Evolutionary conservation across 2,888 invertebrate genomes (phyloP).

Genomic region (Artemia sinica): DNA sequence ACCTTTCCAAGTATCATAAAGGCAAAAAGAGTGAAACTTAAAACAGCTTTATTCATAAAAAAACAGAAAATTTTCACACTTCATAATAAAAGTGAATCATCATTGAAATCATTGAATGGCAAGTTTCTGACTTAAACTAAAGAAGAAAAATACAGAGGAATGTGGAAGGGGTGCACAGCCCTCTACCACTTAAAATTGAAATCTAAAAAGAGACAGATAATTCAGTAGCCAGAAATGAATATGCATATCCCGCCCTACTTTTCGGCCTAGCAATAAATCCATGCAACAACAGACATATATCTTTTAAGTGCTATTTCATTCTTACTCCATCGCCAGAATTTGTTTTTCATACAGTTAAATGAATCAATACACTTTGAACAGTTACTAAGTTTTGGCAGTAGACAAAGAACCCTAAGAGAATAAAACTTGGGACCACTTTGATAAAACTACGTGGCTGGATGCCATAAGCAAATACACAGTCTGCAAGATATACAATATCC

Average conservation of each 20-base stretch:
- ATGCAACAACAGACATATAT: not conserved
- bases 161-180: no score
- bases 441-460: not conserved
- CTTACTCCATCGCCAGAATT: not conserved
- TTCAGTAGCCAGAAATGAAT: not conserved
- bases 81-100: no score
- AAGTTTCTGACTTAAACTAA: no score
- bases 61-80: no score
- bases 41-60: no score
- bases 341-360: not conserved
- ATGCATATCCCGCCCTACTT: not conserved
- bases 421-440: not conserved
- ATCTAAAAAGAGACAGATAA: no score
- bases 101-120: no score
- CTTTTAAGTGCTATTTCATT: not conserved
- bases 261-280: not conserved
- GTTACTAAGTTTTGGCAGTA: not conserved
- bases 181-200: no score
- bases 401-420: not conserved
- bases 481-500: not conserved
- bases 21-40: no score
- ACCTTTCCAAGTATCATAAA: no score
- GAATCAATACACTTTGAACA: not conserved
- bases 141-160: no score
- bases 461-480: constrained; percentile 4